Conservation (phyloP, 1,140 invertebrate species). For the Globodera ellingtonae region DNA sequence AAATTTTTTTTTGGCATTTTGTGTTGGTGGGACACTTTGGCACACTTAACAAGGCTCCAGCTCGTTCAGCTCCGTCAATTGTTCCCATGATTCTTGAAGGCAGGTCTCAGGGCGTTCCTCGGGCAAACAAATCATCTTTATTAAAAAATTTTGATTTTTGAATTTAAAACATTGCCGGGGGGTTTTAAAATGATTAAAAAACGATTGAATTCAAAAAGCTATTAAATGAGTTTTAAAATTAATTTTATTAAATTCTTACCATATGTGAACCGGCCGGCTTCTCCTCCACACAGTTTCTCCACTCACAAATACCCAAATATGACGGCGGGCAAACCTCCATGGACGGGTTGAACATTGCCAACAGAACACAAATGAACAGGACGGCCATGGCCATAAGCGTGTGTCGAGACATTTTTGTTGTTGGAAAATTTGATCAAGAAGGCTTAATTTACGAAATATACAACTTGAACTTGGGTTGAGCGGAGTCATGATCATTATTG, state of each 20-base stretch:
- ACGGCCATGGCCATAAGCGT: background rate
- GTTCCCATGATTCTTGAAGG: constrained; percentile 15
- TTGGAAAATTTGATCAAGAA: too few relatives aligned
- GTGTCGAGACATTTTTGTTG: background rate
- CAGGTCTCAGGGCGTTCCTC: background rate
- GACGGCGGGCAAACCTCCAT: background rate
- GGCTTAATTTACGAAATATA: too few relatives aligned
- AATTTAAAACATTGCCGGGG: too few relatives aligned
- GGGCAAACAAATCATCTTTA: constrained; percentile 21
- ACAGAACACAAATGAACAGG: background rate
- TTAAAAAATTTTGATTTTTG: too few relatives aligned
- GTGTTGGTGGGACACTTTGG: background rate
- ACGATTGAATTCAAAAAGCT: too few relatives aligned
- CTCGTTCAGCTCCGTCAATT: constrained; percentile 8
- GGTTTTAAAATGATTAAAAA: too few relatives aligned
- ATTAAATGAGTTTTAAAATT: too few relatives aligned
- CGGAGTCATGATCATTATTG: too few relatives aligned
- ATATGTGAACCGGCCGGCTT: constrained; percentile 3
- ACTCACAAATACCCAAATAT: constrained; percentile 26
- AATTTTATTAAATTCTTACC: background rate
- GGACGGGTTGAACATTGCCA: background rate
- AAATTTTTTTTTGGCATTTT: background rate
- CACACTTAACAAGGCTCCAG: constrained; percentile 12
- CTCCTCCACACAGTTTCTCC: constrained; percentile 20
- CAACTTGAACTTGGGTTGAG: too few relatives aligned